phyloP scores from a whole-genome alignment of 2,113 vertebrate genomes.

The Daphoenositta chrysoptera region DNA sequence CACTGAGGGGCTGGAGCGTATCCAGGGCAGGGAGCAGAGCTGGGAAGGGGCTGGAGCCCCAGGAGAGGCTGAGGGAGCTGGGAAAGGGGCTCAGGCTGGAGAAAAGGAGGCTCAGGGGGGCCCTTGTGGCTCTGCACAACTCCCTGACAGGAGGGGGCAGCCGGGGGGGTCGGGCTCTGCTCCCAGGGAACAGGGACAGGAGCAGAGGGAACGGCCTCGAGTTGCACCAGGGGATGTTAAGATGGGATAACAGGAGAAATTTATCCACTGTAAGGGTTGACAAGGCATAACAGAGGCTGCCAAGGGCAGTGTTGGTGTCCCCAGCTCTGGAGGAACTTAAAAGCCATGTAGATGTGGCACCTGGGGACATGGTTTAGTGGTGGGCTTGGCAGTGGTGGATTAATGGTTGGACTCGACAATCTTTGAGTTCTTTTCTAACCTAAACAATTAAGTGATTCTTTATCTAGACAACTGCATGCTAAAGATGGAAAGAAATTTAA shows the following conservation, averaged over 20 bases:
- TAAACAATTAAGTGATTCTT: neutral
- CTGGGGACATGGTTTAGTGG: no score
- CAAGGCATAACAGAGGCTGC: neutral
- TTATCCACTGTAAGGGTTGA: neutral
- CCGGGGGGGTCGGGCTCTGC: accelerated
- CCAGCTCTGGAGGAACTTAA: neutral
- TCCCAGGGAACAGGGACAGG: neutral
- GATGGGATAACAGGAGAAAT: neutral
- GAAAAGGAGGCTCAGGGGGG: neutral
- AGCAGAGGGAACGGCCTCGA: accelerated
- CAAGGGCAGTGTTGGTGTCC: no score
- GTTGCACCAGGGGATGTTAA: neutral
- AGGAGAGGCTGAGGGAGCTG: accelerated
- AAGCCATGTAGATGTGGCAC: neutral
- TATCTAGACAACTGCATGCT: neutral
- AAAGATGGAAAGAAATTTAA: neutral
- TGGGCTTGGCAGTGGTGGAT: neutral
- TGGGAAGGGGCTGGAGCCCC: accelerated
- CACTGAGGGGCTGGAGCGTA: accelerated
- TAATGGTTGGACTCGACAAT: accelerated
- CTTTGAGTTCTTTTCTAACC: neutral
- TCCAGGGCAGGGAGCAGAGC: accelerated
- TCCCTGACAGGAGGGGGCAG: neutral
- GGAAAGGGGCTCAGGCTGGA: neutral
- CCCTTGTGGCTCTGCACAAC: neutral